Evolutionary conservation across 2,113 vertebrate genomes (phyloP).

Genomic region (Thoracochromis brauschi): DNA sequence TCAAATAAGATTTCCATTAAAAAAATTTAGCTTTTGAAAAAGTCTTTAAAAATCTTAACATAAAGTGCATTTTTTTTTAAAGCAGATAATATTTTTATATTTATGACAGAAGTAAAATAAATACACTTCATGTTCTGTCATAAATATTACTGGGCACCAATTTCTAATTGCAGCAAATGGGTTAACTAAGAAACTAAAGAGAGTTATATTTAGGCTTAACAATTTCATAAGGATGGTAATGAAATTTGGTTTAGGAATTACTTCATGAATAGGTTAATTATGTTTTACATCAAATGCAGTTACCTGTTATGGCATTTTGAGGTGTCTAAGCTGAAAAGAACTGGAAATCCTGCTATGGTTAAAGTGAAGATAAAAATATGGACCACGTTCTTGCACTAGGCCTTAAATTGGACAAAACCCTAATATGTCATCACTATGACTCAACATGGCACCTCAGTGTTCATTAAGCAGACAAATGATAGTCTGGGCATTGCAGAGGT

Average conservation of each 20-base stretch:
- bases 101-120: background rate
- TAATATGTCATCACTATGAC: slow-evolving; percentile 46
- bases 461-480: slow-evolving; percentile 45
- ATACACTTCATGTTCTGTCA: background rate
- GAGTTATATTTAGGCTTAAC: background rate
- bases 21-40: fast-evolving
- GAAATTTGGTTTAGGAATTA: background rate
- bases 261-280: background rate
- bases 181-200: background rate
- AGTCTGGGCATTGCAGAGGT: background rate
- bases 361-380: background rate
- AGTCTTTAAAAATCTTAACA: background rate
- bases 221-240: background rate
- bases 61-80: background rate
- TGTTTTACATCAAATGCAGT: background rate
- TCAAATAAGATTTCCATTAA: background rate
- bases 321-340: background rate
- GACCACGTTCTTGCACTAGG: background rate
- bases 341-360: background rate
- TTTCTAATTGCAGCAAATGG: background rate
- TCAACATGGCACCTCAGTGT: slow-evolving; percentile 32
- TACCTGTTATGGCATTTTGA: background rate
- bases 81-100: background rate
- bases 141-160: background rate
- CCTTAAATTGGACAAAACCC: slow-evolving; percentile 36